Evolutionary conservation across 2,797 vertebrate genomes (phyloP), one percentile per base, ranked within the genome.

Genomic region (Euphonia xanthogaster): DNA sequence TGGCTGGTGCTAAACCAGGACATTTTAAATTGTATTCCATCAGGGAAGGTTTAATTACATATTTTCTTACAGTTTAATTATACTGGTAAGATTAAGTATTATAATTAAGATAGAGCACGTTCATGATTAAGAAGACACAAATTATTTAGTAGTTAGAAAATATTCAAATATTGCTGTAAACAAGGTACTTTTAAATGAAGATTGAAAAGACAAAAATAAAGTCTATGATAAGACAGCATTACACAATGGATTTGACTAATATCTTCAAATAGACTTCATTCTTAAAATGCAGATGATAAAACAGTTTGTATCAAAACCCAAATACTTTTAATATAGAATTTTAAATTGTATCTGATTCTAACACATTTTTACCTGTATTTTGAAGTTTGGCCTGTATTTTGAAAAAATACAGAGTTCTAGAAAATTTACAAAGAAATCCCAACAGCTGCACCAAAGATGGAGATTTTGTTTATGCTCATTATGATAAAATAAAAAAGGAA

Each of bases 11-110:
- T 45, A 53, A 83, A 71, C 25, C 13, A 35, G 65, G 87, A 90
- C 79, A 71, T 53, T 83, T 51, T 44, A 86, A 79, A 74, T 27
- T 78, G 12, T 61, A 88, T 94, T 93, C 22, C 23, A 72, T 35
- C 18, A 57, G 51, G 71, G 50, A 86, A 67, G 28, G 31, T 74
- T 94, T 96, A 96, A 93, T 88, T 81, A 85, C 14, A 5, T 80
- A 58, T 88, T 93, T 97, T 79, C 40, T 78, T 88, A 27, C 57
- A 75, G 66, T 55, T 91, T 82, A 96, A 90, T 92, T 74, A 42
- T 55, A 80, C 54, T 57, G 18, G 73, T 40, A 88, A 72, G 37
- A 84, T 73, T 33, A 16, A 55, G 14, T 40, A 42, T 89, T 90
- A 78, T 66, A 93, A 95, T 80, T 92, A 93, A 85, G 44, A 89